Conservation (phyloP, 2,797 vertebrate genomes). For the Diplodus puntazzo region DNA sequence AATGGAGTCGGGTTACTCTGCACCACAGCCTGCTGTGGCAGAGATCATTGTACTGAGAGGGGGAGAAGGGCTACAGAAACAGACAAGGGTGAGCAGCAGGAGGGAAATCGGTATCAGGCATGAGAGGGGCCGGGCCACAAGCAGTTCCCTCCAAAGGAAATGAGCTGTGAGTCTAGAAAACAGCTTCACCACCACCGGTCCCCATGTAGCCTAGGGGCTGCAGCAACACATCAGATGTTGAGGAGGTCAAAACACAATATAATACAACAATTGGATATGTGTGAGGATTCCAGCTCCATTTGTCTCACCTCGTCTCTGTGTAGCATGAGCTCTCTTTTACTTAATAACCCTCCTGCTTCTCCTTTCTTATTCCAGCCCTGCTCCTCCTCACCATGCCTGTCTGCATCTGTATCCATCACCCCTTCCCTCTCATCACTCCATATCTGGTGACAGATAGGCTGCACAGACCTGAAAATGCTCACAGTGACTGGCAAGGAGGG, state of each 20-base stretch:
- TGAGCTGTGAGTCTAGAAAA: constrained; percentile 56
- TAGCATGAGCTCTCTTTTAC: constrained; percentile 46
- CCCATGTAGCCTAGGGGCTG: constrained; percentile 42
- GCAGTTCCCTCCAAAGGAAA: constrained; percentile 58
- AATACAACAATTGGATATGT: neutral
- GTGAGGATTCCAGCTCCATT: constrained; percentile 33
- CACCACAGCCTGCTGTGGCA: constrained; percentile 62
- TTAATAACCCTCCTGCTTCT: constrained; percentile 47
- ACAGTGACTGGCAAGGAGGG: constrained; percentile 11
- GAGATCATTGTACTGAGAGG: constrained; percentile 60
- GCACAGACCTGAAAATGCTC: constrained; percentile 35
- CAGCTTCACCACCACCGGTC: constrained; percentile 43
- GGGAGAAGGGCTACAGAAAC: constrained; percentile 33
- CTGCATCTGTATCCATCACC: constrained; percentile 53
- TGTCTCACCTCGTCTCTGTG: constrained; percentile 37
- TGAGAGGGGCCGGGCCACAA: constrained; percentile 37
- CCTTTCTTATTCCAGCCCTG: constrained; percentile 34
- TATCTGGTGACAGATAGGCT: constrained; percentile 34
- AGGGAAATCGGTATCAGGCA: constrained; percentile 55
- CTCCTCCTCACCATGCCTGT: constrained; percentile 34
- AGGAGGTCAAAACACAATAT: constrained; percentile 6
- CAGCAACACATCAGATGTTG: constrained; percentile 25
- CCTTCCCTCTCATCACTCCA: constrained; percentile 13
- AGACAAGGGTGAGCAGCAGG: constrained; percentile 49
- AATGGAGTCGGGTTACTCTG: constrained; percentile 72